Evolutionary conservation across 2,797 vertebrate genomes (phyloP).

Genomic region (Spheniscus humboldti): DNA sequence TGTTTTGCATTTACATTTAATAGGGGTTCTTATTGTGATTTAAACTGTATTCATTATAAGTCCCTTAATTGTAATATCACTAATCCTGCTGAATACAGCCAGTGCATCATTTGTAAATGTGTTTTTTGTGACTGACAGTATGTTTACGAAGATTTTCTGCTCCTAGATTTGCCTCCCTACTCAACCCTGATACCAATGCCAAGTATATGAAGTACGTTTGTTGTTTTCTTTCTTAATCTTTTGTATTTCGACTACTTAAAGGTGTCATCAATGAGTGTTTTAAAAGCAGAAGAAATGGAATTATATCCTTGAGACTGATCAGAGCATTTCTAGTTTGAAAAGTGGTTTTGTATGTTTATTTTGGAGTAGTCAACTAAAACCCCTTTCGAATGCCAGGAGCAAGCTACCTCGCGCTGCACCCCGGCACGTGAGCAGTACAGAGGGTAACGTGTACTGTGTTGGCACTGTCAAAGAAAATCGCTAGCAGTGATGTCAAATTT

Average conservation of each 20-base stretch:
- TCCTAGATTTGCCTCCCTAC: background rate
- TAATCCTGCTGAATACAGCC: background rate
- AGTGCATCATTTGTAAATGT: background rate
- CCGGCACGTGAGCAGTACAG: rapidly evolving
- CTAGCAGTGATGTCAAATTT: background rate
- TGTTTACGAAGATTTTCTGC: background rate
- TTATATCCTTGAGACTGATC: background rate
- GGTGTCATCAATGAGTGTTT: background rate
- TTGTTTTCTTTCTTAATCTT: background rate
- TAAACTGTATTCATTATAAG: background rate
- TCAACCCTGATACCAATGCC: background rate
- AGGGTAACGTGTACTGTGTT: rapidly evolving
- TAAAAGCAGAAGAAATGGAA: background rate
- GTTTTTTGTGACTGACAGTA: background rate
- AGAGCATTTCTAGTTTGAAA: background rate
- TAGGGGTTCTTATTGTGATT: background rate
- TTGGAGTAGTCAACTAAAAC: background rate
- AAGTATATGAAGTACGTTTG: background rate
- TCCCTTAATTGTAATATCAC: background rate
- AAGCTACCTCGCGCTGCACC: background rate
- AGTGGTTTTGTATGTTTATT: background rate
- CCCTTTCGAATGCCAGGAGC: background rate
- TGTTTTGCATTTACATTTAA: background rate
- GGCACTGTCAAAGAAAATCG: background rate
- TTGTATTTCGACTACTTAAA: background rate